Conservation (phyloP, 2,113 vertebrate genomes). For the Silurus glanis region DNA sequence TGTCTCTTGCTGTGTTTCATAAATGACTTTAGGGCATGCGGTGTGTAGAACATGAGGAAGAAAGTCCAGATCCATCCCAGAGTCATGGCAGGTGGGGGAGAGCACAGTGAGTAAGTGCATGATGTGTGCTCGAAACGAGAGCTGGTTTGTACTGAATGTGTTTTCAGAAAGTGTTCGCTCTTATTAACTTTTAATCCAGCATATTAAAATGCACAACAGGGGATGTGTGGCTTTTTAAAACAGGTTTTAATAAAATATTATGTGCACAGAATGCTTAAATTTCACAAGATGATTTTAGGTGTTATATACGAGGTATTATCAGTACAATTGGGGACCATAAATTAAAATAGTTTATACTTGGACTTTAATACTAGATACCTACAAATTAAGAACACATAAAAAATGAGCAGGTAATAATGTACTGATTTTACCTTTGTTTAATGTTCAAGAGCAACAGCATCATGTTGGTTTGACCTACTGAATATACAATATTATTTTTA, state of each 20-base stretch:
- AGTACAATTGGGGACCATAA: neutral
- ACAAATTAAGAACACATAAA: neutral
- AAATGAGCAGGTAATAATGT: neutral
- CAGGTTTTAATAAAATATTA: neutral
- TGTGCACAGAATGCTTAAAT: neutral
- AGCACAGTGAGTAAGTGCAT: slow-evolving; percentile 33
- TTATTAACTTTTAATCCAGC: neutral
- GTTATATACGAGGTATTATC: slow-evolving; percentile 3
- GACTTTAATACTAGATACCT: neutral
- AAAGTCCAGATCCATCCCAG: slow-evolving; percentile 26
- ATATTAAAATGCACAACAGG: neutral
- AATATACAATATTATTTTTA: neutral
- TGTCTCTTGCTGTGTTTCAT: slow-evolving; percentile 55
- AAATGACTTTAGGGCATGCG: slow-evolving; percentile 59
- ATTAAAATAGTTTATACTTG: neutral
- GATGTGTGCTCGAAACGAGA: neutral
- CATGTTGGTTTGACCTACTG: neutral
- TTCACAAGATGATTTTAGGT: neutral
- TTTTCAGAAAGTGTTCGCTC: neutral
- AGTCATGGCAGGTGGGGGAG: neutral
- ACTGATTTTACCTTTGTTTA: slow-evolving; percentile 12
- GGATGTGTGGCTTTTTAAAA: neutral
- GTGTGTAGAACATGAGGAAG: slow-evolving; percentile 50
- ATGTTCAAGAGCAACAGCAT: slow-evolving; percentile 1
- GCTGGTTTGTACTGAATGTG: neutral